A percentile compares a stretch with the other conserved stretches of the same genome.
These are phyloP conservation scores for Pentalonia nigronervosa DNA, from an alignment of 1,140 invertebrate genomes.

Conservation along the genomic window DNA sequence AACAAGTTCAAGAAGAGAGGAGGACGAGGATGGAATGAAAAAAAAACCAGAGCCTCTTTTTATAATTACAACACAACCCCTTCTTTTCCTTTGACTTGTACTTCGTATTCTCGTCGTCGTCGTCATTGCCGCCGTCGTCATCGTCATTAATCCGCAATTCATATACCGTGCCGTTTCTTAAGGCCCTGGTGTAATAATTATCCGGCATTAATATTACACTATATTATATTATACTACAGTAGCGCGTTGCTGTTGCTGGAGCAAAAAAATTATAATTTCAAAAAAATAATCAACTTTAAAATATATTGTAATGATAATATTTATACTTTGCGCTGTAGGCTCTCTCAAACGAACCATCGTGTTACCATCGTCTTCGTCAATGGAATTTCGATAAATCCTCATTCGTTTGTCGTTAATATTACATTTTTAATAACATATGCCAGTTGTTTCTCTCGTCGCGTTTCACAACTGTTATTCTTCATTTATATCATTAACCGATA, in stretches of 20 bases:
- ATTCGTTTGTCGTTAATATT: background rate
- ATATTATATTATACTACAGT: conserved; percentile 1
- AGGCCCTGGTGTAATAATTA: conserved; percentile 54
- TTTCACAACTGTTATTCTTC: background rate
- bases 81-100: conserved; percentile 56
- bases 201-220: conserved; percentile 51
- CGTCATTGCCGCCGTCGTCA: background rate
- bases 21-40: conserved; percentile 35
- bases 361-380: background rate
- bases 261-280: conserved; percentile 26
- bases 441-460: background rate
- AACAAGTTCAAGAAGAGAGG: conserved; percentile 57
- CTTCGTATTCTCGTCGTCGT: conserved; percentile 32
- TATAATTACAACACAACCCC: conserved; percentile 58
- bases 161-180: conserved; percentile 49
- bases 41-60: conserved; percentile 51
- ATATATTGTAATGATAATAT: background rate
- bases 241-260: background rate
- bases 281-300: conserved; percentile 45
- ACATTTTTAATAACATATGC: background rate
- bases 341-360: background rate
- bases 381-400: background rate
- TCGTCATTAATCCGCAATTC: conserved; percentile 56
- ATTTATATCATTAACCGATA: background rate
- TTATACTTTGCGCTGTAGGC: background rate